Evolutionary conservation across 2,888 invertebrate species (phyloP).

Genomic region (Linnaemya tessellans): DNA sequence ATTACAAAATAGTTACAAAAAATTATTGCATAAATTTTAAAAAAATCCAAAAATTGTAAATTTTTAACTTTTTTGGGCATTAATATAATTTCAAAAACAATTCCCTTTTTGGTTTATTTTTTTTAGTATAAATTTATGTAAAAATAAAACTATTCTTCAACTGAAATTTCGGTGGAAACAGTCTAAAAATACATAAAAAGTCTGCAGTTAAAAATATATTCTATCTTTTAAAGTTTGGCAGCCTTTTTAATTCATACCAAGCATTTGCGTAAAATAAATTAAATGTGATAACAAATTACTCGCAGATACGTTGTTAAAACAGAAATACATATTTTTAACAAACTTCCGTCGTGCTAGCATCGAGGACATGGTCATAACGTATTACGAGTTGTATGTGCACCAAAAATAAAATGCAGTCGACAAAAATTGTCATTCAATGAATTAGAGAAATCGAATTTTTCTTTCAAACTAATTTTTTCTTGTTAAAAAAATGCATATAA

Average conservation of each 20-base stretch:
- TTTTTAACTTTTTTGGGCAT: no score
- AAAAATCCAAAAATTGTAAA: no score
- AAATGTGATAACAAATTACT: background rate
- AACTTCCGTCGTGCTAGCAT: constrained; percentile 7
- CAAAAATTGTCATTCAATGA: background rate
- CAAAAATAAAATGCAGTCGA: background rate
- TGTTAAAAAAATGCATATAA: background rate
- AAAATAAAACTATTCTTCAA: no score
- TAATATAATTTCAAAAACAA: no score
- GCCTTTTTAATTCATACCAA: background rate
- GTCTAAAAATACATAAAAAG: no score
- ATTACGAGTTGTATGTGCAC: background rate
- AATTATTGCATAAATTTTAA: no score
- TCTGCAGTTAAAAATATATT: no score
- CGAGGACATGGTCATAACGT: constrained; percentile 1
- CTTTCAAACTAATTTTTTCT: background rate
- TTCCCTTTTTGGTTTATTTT: no score
- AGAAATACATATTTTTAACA: background rate
- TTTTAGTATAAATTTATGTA: no score
- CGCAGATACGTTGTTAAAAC: background rate
- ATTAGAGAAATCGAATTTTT: background rate
- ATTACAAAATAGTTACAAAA: no score
- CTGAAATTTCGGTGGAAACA: no score
- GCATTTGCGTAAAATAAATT: constrained; percentile 1
- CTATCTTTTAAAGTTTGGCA: background rate